phyloP scores from a whole-genome alignment of 2,797 vertebrate genomes.

The Amphiprion clarkii region DNA sequence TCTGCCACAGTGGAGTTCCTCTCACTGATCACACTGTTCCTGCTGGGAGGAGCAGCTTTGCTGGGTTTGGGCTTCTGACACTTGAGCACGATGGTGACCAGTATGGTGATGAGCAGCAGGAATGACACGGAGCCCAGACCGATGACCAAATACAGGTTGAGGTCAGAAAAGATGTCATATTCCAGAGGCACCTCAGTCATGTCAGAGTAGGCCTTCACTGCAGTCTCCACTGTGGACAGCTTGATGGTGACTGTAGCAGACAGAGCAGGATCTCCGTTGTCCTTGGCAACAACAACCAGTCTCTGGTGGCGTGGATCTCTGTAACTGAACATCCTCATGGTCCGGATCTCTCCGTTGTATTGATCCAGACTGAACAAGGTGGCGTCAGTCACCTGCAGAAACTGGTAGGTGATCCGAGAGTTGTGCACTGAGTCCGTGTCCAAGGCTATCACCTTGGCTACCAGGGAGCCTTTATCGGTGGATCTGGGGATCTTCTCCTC shows the following conservation, averaged over 20 bases:
- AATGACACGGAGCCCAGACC: conserved; percentile 50
- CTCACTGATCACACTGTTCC: conserved; percentile 67
- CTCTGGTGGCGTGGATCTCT: conserved; percentile 69
- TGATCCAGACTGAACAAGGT: conserved; percentile 75
- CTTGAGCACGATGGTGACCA: conserved; percentile 68
- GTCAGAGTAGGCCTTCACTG: conserved; percentile 65
- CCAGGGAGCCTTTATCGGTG: conserved; percentile 69
- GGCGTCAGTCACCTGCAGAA: conserved; percentile 67
- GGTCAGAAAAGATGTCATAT: conserved; percentile 73
- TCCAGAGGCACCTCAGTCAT: conserved; percentile 67
- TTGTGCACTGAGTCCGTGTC: conserved; percentile 72
- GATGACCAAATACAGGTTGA: conserved; percentile 71
- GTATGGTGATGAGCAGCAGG: conserved; percentile 53
- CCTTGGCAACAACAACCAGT: conserved; percentile 68
- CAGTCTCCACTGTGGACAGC: conserved; percentile 70
- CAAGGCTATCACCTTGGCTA: conserved; percentile 74
- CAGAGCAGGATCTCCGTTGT: conserved; percentile 69
- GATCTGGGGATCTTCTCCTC: conserved; percentile 71
- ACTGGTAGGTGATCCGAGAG: conserved; percentile 72
- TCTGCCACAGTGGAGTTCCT: conserved; percentile 69
- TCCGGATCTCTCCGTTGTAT: conserved; percentile 74
- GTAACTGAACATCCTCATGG: conserved; percentile 73
- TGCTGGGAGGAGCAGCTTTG: conserved; percentile 60
- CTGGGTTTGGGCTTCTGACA: conserved; percentile 68
- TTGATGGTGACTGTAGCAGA: conserved; percentile 75